phyloP scores from a whole-genome alignment of 2,797 vertebrate genomes.

The Myoxocephalus aenaeus region DNA sequence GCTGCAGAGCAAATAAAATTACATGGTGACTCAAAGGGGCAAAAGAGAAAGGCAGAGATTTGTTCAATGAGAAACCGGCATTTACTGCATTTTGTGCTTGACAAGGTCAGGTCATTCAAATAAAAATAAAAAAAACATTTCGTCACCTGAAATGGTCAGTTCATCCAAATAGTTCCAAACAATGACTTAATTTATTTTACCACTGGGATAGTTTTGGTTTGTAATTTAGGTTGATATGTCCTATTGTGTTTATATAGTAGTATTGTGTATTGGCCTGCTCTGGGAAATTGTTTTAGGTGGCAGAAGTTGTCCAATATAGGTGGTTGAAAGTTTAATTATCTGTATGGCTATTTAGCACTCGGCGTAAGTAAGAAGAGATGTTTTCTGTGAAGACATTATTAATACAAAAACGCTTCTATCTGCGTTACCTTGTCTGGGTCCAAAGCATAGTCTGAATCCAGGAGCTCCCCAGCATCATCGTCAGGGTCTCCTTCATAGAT shows the following conservation, averaged over 20 bases:
- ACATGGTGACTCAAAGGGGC: slow-evolving; percentile 24
- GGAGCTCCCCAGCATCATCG: slow-evolving; percentile 92
- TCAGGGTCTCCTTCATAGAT: slow-evolving; percentile 95
- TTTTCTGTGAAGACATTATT: background rate
- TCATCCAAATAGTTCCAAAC: background rate
- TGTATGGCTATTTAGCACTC: background rate
- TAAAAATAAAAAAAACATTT: background rate
- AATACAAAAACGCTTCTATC: background rate
- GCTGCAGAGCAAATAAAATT: slow-evolving; percentile 81
- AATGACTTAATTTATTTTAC: background rate
- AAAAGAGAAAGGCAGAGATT: background rate
- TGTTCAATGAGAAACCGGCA: background rate
- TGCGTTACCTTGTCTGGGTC: slow-evolving; percentile 92
- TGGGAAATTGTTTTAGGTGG: background rate
- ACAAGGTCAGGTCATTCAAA: slow-evolving; percentile 4
- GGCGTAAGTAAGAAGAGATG: background rate
- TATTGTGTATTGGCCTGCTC: background rate
- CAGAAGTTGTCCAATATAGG: background rate
- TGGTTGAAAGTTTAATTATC: background rate
- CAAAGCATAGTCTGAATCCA: slow-evolving; percentile 93
- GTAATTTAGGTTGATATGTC: background rate
- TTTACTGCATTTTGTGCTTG: slow-evolving; percentile 63
- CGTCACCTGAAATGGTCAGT: background rate
- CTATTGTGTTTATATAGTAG: background rate
- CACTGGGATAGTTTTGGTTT: background rate